Evolutionary conservation across 2,888 invertebrate species (phyloP).

Genomic region (Chymomyza caudatula): DNA sequence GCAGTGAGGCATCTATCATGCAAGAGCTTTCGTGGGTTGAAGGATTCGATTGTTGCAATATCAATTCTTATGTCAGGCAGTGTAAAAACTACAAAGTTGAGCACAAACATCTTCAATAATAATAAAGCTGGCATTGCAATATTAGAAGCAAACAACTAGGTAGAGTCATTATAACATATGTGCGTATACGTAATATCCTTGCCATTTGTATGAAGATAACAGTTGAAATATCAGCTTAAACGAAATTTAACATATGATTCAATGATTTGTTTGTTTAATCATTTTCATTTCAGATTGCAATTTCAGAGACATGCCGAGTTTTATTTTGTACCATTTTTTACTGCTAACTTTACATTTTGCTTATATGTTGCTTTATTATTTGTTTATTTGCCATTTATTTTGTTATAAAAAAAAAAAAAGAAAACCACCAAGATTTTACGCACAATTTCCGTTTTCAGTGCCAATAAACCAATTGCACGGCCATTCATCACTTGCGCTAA

Average conservation of each 20-base stretch:
- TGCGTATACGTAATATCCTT: too few relatives aligned
- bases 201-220: too few relatives aligned
- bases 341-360: constrained; percentile 3
- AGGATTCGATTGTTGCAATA: too few relatives aligned
- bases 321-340: constrained; percentile 12
- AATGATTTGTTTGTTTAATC: constrained; percentile 34
- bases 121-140: too few relatives aligned
- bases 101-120: too few relatives aligned
- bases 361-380: background rate
- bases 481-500: constrained; percentile 43
- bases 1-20: too few relatives aligned
- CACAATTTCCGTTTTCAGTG: constrained; percentile 38
- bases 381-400: constrained; percentile 33
- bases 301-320: constrained; percentile 34
- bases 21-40: too few relatives aligned
- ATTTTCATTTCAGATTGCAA: constrained; percentile 29
- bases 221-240: too few relatives aligned
- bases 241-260: constrained; percentile 19
- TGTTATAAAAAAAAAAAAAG: constrained; percentile 43
- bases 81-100: too few relatives aligned
- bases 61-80: too few relatives aligned
- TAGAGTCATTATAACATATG: too few relatives aligned
- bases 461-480: constrained; percentile 31
- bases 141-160: too few relatives aligned
- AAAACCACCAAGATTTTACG: constrained; percentile 37